Evolutionary conservation across 1,140 invertebrate species (phyloP).

Genomic region (Trichonephila clavata): DNA sequence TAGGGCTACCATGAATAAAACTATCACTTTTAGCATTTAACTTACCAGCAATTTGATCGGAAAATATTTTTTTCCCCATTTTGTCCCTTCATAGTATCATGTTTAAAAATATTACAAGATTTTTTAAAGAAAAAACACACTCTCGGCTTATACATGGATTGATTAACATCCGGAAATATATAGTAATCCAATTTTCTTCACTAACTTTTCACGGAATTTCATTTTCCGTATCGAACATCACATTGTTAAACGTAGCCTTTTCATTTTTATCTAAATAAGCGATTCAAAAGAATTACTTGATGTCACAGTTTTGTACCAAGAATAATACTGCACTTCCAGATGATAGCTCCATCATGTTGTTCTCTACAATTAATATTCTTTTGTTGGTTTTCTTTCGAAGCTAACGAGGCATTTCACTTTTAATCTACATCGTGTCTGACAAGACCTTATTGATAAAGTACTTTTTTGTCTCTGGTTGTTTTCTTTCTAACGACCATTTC

Average conservation of each 20-base stretch:
- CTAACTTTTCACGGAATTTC: background rate
- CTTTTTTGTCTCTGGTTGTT: background rate
- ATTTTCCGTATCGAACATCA: background rate
- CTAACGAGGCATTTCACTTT: conserved; percentile 10
- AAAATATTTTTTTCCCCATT: too few relatives aligned
- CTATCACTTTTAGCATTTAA: too few relatives aligned
- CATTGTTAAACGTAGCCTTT: background rate
- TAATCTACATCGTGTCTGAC: background rate
- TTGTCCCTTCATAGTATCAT: too few relatives aligned
- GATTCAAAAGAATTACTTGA: background rate
- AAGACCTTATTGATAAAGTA: background rate
- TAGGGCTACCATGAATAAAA: too few relatives aligned
- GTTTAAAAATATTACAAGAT: too few relatives aligned
- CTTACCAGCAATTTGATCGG: too few relatives aligned
- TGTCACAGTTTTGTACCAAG: background rate
- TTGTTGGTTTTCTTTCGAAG: background rate
- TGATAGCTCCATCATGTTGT: conserved; percentile 15
- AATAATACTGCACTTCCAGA: background rate
- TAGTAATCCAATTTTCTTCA: too few relatives aligned
- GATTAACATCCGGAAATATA: too few relatives aligned
- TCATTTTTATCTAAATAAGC: background rate
- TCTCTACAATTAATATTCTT: conserved; percentile 9
- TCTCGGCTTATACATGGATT: too few relatives aligned
- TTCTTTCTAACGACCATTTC: background rate
- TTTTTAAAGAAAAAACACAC: too few relatives aligned